Evolutionary conservation across 2,113 vertebrate species (phyloP), one percentile per base, ranked within the genome.

Genomic region (Hydropotes inermis): DNA sequence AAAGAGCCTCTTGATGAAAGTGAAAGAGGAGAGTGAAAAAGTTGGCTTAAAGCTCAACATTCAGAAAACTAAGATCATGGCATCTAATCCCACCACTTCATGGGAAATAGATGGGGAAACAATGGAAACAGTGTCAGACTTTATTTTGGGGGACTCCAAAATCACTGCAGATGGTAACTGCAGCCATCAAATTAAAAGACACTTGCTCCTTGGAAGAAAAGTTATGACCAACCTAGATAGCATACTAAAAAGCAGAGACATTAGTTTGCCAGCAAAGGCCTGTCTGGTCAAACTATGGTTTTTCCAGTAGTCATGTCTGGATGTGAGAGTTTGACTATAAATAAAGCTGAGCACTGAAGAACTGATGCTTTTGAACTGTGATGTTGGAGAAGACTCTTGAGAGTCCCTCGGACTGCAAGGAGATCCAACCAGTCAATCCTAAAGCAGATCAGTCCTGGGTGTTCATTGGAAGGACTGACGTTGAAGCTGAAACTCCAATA

Each of bases 261-360:
- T 21, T 21, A 36, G n/a, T 70, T 11, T 70, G n/a, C 64, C 64
- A 70, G 9, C 64, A 70, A 70, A 70, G 5, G n/a, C 36, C n/a
- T 2, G 0, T 36, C 64, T 70, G 3, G 17, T 70, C 2, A 36
- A 36, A 21, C 64, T 21, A 70, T 70, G 17, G 3, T 70, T 70
- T 36, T 70, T 36, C 64, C 64, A 21, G 64, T 70, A 5, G n/a
- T 70, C n/a, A 36, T 36, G 64, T 36, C 11, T 36, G n/a, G 17
- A 70, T 36, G 2, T 11, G 9, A 70, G n/a, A 70, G 64, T 70
- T 70, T 17, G n/a, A 70, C 64, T 70, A 5, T 70, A 2, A 70
- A 36, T n/a, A 70, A 70, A 36, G 17, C 64, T 21, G n/a, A 70
- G 17, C 0, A 0, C n/a, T 1, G 0, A 36, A 70, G 64, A 70